Base-by-base conservation (phyloP, 2,797 vertebrate genomes). In the Myiotriccus ornatus region DNA sequence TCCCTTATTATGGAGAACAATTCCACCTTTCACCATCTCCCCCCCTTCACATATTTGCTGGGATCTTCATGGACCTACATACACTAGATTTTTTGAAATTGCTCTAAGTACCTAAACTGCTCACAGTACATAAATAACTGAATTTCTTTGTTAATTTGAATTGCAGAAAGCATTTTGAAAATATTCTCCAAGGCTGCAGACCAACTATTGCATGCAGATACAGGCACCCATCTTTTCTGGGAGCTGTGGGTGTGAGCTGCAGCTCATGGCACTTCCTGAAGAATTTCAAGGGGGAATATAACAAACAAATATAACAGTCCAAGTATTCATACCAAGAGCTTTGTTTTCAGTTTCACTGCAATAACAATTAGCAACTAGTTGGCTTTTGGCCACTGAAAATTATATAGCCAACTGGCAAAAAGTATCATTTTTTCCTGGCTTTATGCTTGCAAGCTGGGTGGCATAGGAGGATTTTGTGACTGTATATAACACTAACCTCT, bases 291-390 rank as follows among this genome's bases (percentile, higher is more conserved):
- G 47, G 39, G 62, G 32, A 90, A 59, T 80, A 59, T 24, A 95
- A 95, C 81, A 94, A 93, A 95, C 41, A 43, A 43, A 43, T 43
- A 43, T 19, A 43, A 43, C 84, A 95, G 93, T 84, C 82, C 85
- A 91, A 93, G 92, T 87, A 94, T 96, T 97, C 96, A 97, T 93
- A 93, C 34, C 75, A 77, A 83, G 80, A 82, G 63, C 84, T 96
- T 97, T 97, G 97, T 97, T 96, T 96, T 87, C 93, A 64, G 80
- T 95, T 96, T 96, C 92, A 77, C 89, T 95, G 97, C 95, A 96
- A 92, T 97, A 97, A 97, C 96, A 98, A 97, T 97, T 97, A 97
- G 94, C 89, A 74, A 85, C 37, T 47, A 84, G 70, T 94, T 98
- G 97, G 97, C 97, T 25, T 92, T 24, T 69, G 84, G 97, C 97